Base-by-base conservation (phyloP, 1,140 invertebrate species). In the Magallana ariakensis region DNA sequence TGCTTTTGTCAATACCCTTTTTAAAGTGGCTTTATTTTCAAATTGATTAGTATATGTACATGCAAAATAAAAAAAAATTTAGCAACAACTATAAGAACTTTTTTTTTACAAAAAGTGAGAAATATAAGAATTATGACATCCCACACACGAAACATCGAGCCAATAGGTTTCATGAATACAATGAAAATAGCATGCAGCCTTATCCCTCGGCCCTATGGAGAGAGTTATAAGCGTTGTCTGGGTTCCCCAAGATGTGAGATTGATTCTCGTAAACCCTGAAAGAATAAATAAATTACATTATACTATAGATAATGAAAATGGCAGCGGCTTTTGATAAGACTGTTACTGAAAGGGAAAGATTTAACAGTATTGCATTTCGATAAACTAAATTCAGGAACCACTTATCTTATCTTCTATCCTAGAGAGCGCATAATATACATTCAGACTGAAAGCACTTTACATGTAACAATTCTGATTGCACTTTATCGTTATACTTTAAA, bases 221-320 rank as follows among this genome's bases (percentile, higher is more conserved):
- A 16, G 58, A 16, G 16, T 62, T 62, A n/a, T 8, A 19, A 26
- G 22, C 15, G 22, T 26, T 26, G 7, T 8, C 8, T 75, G 33
- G 33, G 15, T 75, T 13, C 22, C 22, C 10, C 33, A 33, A 26
- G 7, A 75, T 75, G 66, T 26, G 11, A 13, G 66, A 75, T 75
- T 26, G 10, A 26, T 19, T 75, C 66, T 75, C 66, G 22, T 75
- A 75, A 75, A 33, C 26, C 33, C 22, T 75, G 22, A 75, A 13
- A 26, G 66, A 75, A 75, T 75, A 75, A 46, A 33, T 75, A 75
- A 75, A 75, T 75, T 75, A 75, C 66, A 33, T 33, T 75, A 75
- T 75, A 33, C 4, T 26, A 11, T 75, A 22, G 19, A 75, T 75
- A 75, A 33, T 19, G 1, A 22, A 75, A 11, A 75, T 75, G 66